phyloP scores from a whole-genome alignment of 2,797 vertebrate genomes.

The Sebastiscus tertius region DNA sequence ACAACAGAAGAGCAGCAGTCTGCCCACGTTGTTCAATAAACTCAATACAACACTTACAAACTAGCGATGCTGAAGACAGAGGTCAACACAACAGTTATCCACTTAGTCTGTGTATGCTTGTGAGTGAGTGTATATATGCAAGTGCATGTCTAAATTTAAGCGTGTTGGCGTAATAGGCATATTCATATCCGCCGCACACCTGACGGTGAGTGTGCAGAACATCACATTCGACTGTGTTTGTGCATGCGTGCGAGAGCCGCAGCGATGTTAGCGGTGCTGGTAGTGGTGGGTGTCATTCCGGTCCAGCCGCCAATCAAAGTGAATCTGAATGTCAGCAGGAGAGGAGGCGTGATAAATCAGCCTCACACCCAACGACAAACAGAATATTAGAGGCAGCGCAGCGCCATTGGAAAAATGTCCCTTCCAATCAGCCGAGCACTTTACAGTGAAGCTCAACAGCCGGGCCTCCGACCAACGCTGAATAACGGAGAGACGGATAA shows the following conservation, averaged over 20 bases:
- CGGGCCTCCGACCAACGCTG: slow-evolving; percentile 37
- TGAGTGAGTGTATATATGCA: slow-evolving; percentile 14
- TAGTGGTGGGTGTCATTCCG: slow-evolving; percentile 52
- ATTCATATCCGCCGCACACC: slow-evolving; percentile 32
- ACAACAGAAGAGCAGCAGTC: slow-evolving; percentile 64
- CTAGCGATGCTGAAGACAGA: slow-evolving; percentile 42
- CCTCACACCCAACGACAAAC: slow-evolving; percentile 79
- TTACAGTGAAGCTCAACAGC: slow-evolving; percentile 71
- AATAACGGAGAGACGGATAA: slow-evolving; percentile 53
- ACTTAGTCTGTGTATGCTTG: slow-evolving; percentile 31
- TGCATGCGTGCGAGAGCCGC: slow-evolving; percentile 9
- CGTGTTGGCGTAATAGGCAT: slow-evolving; percentile 46
- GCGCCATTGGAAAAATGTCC: slow-evolving; percentile 83
- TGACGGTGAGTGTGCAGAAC: slow-evolving; percentile 19
- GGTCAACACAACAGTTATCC: slow-evolving; percentile 54
- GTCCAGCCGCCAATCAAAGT: slow-evolving; percentile 78
- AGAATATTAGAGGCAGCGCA: slow-evolving; percentile 78
- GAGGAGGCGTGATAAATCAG: slow-evolving; percentile 83
- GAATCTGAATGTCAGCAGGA: slow-evolving; percentile 80
- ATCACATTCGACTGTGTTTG: slow-evolving; percentile 8
- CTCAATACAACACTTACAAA: slow-evolving; percentile 56
- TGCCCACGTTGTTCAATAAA: slow-evolving; percentile 68
- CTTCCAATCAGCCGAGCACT: slow-evolving; percentile 80
- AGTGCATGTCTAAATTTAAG: slow-evolving; percentile 32
- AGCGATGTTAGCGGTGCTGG: not conserved